Percentiles rank a stretch among this genome's conserved stretches.
These are phyloP conservation scores for Python bivittatus DNA, from an alignment of 2,113 vertebrate genomes.

Conservation along the genomic window DNA sequence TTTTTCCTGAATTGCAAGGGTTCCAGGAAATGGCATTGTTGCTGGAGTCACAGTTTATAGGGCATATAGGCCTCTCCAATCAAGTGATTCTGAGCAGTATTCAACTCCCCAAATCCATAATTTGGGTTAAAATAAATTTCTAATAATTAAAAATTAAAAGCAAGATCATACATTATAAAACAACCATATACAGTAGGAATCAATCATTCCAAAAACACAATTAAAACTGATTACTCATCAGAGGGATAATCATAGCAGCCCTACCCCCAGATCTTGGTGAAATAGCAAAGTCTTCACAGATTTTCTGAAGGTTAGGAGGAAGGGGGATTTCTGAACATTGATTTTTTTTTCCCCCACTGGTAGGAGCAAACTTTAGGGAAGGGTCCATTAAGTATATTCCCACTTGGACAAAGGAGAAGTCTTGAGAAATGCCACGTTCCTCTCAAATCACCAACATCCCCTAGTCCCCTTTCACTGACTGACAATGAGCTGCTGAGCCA, in stretches of 20 bases:
- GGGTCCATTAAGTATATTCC: neutral
- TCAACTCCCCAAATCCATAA: neutral
- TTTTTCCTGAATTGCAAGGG: neutral
- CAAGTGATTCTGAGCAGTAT: neutral
- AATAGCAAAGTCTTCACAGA: neutral
- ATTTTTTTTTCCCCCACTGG: neutral
- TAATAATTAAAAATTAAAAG: neutral
- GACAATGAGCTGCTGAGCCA: neutral
- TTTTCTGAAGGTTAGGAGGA: neutral
- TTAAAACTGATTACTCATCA: neutral
- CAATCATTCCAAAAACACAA: neutral
- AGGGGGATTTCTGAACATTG: neutral
- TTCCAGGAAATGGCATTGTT: neutral
- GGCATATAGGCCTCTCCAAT: neutral
- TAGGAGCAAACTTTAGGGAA: neutral
- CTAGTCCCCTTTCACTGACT: neutral
- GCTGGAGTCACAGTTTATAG: neutral
- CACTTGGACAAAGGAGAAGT: neutral
- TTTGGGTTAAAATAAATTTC: neutral
- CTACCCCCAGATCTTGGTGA: neutral
- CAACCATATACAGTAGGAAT: neutral
- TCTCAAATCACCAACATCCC: neutral
- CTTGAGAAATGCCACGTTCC: neutral
- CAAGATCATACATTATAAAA: neutral
- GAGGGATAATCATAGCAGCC: neutral